Percentiles rank a stretch among this genome's conserved stretches.
Conservation (phyloP, 2,797 vertebrate genomes). For the Chaetodon trifasciatus region DNA sequence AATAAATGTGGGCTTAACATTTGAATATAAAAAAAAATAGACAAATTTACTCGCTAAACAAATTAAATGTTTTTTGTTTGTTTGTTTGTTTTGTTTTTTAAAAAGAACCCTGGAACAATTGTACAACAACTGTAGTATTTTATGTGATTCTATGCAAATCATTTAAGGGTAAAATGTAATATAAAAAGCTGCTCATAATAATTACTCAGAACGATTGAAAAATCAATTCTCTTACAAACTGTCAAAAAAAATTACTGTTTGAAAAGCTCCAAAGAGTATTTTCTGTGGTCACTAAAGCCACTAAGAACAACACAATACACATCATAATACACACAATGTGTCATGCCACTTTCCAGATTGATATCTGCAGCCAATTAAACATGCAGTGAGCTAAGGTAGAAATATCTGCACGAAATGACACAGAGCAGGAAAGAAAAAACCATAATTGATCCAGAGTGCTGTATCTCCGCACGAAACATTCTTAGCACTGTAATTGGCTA, state of each 20-base stretch:
- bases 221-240: too few species aligned
- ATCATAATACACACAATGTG: neutral
- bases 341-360: conserved; percentile 4
- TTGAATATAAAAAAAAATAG: neutral
- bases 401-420: conserved; percentile 12
- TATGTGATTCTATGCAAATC: neutral
- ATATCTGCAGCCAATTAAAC: conserved; percentile 22
- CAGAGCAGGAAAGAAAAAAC: neutral
- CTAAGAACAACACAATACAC: neutral
- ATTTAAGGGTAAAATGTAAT: too few species aligned
- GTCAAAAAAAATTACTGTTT: too few species aligned
- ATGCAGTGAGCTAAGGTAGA: conserved; percentile 4
- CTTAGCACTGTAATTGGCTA: conserved; percentile 30
- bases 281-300: neutral
- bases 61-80: neutral
- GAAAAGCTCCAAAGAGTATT: neutral
- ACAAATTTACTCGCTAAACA: neutral
- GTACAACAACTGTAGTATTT: neutral
- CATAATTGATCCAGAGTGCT: conserved; percentile 8
- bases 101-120: neutral
- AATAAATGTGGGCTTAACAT: too few species aligned
- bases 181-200: too few species aligned
- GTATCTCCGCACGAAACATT: conserved; percentile 12
- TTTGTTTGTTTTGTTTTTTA: too few species aligned
- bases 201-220: too few species aligned